Base-by-base conservation (phyloP, 2,888 invertebrate genomes). In the Drosophila ustulata region DNA sequence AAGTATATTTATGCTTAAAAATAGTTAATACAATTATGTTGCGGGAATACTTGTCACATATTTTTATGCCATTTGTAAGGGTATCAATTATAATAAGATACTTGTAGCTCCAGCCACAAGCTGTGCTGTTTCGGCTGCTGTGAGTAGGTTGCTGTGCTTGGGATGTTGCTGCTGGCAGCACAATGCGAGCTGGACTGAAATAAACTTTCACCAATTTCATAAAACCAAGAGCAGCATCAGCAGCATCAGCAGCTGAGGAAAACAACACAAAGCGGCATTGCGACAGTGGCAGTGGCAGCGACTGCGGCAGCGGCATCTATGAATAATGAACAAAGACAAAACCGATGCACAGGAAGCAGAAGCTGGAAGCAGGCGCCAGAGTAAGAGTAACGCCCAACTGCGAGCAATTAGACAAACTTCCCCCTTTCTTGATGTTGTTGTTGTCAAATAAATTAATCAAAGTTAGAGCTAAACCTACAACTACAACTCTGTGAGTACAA, bases 131-230 rank as follows among this genome's bases (percentile, higher is more conserved):
- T 7, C 51, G 61, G 72, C 59, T 72, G 58, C 66, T 66, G 65
- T 69, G 88, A 69, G 80, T 88, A 78, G 83, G 70, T 85, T 79
- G 74, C 53, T 66, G 65, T 28, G 51, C 59, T 57, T 52, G 61
- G 72, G 63, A 25, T 56, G 66, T 52, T 66, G 87, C 69, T 75
- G 79, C 56, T 71, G 71, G 79, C 82, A 78, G 72, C 68, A 86
- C 86, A 84, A 84, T 86, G 58, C 71, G 58, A 79, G 68, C 71
- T 71, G 71, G 57, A 64, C 86, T 74, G 66, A 84, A 80, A 80
- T 79, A 78, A 87, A 89, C 88, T 89, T 89, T 89, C 88, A 88
- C 88, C 88, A 79, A 82, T 89, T 89, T 89, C 80, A 80, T 73
- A 80, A 37, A 55, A 41, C 57, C 53, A 62, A 75, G 59, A 75